These are phyloP conservation scores for Julus scanicus DNA, from an alignment of 2,888 invertebrate genomes.

Conservation along the genomic window DNA sequence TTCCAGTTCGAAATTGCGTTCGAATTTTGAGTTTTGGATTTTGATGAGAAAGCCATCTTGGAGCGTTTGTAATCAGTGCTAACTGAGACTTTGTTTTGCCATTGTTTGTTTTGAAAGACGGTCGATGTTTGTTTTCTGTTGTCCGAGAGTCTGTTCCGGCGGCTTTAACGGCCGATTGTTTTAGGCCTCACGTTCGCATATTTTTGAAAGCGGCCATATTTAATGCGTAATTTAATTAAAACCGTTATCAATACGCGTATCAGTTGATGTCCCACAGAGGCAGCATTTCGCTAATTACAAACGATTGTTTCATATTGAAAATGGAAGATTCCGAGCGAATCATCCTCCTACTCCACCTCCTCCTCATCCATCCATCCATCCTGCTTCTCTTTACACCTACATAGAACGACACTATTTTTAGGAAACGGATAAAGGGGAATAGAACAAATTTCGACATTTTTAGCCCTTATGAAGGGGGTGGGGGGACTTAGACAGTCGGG, in stretches of 20 bases:
- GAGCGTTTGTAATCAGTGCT: too few relatives aligned
- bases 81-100: too few relatives aligned
- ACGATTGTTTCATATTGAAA: not conserved
- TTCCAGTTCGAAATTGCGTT: too few relatives aligned
- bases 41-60: too few relatives aligned
- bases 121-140: too few relatives aligned
- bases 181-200: not conserved
- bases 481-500: not conserved
- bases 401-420: too few relatives aligned
- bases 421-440: not conserved
- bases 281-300: conserved; percentile 23
- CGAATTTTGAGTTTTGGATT: too few relatives aligned
- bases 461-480: not conserved
- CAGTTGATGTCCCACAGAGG: conserved; percentile 33
- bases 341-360: not conserved
- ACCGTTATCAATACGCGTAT: conserved; percentile 26
- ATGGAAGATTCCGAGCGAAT: conserved; percentile 24
- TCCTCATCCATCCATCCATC: not conserved
- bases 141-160: too few relatives aligned
- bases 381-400: not conserved
- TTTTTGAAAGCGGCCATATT: not conserved
- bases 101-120: not conserved
- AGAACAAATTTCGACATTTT: not conserved
- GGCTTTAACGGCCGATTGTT: not conserved
- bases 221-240: conserved; percentile 37